Evolutionary conservation across 2,113 vertebrate genomes (phyloP), one percentile per base, ranked within the genome.

Genomic region (Neolamprologus falcicula): DNA sequence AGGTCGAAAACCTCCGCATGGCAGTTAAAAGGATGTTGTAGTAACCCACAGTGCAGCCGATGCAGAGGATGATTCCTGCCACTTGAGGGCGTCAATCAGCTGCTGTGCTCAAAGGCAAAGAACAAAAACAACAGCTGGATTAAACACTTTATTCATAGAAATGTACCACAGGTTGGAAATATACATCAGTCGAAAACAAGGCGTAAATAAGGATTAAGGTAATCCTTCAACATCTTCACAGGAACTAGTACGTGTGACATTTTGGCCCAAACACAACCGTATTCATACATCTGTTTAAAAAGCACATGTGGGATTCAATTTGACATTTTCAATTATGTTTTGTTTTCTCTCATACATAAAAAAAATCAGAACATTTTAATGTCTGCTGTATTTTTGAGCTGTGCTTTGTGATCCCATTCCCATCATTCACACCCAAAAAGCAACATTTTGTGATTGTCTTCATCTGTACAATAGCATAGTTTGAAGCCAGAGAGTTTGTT

Each of bases 71-170:
- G 10, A 42, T 78, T 90, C 31, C 82, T 57, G 71, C 90, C 95
- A 93, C 95, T 90, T 37, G 92, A 83, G 91, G 93, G 93, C 89
- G 26, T 63, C 79, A 13, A 83, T 83, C 47, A 52, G 82, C 87
- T 35, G 52, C 76, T 85, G 52, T n/a, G 42, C 26, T 47, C 6
- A 1, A 40, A 37, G 28, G 54, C 42, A 17, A 84, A 63, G 31
- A 61, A 81, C 79, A 88, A 80, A 92, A 76, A 31, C 33, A 68
- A 26, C 16, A 80, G 12, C 40, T 10, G n/a, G 59, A 81, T 79
- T 45, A 9, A 68, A 50, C 82, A 35, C 5, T 95, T 93, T 87
- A 93, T 92, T 94, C 31, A 90, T 50, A 78, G 7, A 90, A 78
- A 87, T 26, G 5, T 17, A 40, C 55, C 82, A 83, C 31, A 82